Evolutionary conservation across 2,113 vertebrate species (phyloP).

Genomic region (Cinclus mexicanus): DNA sequence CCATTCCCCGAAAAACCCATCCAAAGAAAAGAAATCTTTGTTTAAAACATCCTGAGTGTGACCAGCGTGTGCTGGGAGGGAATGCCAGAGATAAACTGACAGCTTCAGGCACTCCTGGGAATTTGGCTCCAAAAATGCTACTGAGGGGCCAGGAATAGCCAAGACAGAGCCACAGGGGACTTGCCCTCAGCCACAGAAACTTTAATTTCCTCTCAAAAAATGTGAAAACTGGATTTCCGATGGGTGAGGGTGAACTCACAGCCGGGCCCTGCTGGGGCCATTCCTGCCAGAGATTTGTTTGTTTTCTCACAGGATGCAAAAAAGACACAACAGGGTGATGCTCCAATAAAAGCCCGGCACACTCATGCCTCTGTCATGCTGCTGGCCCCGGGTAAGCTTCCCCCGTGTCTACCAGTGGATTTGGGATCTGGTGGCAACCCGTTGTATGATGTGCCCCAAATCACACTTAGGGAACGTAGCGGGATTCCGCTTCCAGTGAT

Average conservation of each 20-base stretch:
- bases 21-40: neutral
- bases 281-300: conserved; percentile 7
- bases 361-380: neutral
- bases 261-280: neutral
- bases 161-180: neutral
- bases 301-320: conserved; percentile 59
- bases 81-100: neutral
- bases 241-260: neutral
- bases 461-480: accelerated
- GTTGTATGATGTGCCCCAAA: neutral
- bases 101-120: neutral
- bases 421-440: neutral
- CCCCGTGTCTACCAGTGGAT: accelerated
- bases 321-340: conserved; percentile 54
- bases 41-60: neutral
- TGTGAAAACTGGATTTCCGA: neutral
- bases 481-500: neutral
- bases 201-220: neutral
- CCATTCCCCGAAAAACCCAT: neutral
- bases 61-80: neutral
- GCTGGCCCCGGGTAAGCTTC: neutral
- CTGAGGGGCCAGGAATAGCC: neutral
- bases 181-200: accelerated
- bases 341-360: neutral
- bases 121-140: neutral